Evolutionary conservation across 2,888 invertebrate species (phyloP).

Genomic region (Anodontia alba): DNA sequence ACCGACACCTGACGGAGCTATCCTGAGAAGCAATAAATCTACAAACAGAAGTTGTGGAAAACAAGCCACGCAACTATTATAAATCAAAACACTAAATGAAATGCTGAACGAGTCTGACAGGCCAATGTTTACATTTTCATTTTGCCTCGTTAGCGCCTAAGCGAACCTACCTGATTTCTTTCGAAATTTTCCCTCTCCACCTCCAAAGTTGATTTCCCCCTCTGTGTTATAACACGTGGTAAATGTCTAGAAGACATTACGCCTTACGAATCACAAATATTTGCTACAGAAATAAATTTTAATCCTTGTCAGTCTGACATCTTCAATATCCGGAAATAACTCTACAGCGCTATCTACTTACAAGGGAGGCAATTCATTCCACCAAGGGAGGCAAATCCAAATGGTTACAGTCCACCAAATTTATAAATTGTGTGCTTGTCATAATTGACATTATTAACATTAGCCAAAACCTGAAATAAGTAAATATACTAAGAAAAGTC

Average conservation of each 20-base stretch:
- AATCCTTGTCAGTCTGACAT: neutral
- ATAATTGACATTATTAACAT: too few species aligned
- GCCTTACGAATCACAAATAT: neutral
- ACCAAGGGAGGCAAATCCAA: conserved; percentile 8
- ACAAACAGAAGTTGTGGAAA: too few species aligned
- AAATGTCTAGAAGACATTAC: conserved; percentile 78
- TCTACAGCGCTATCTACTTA: neutral
- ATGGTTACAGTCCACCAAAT: conserved; percentile 16
- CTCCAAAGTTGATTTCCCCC: conserved; percentile 79
- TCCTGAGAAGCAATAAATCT: too few species aligned
- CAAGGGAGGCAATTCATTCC: neutral
- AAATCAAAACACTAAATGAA: too few species aligned
- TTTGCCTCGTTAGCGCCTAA: too few species aligned
- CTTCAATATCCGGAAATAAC: conserved; percentile 11
- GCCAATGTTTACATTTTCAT: too few species aligned
- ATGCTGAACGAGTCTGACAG: too few species aligned
- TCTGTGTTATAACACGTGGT: conserved; percentile 76
- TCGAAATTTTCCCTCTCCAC: conserved; percentile 92
- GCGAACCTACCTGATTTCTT: conserved; percentile 84
- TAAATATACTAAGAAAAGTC: too few species aligned
- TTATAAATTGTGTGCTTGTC: too few species aligned
- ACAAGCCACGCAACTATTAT: too few species aligned
- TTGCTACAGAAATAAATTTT: neutral
- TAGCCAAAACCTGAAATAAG: too few species aligned
- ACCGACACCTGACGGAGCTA: too few species aligned